phyloP scores from a whole-genome alignment of 2,888 invertebrate genomes.

The Clivina fossor region DNA sequence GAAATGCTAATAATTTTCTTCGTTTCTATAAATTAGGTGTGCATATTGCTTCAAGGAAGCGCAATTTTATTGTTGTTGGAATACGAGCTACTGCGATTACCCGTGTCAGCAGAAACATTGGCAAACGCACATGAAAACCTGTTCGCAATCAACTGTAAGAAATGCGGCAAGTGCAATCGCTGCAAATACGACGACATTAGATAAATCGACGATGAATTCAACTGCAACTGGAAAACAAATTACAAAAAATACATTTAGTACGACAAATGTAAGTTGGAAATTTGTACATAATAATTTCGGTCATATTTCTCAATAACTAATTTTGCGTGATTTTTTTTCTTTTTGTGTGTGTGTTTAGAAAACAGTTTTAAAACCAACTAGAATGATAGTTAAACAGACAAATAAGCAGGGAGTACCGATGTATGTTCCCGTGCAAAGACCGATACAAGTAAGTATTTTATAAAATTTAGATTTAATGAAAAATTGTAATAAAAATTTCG shows the following conservation, averaged over 20 bases:
- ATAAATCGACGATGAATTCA: slow-evolving; percentile 6
- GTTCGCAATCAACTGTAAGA: slow-evolving; percentile 53
- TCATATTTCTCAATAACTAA: not conserved
- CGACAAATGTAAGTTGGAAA: slow-evolving; percentile 24
- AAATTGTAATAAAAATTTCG: not conserved
- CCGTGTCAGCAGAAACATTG: slow-evolving; percentile 87
- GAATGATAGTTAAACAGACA: slow-evolving; percentile 31
- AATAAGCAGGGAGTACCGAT: slow-evolving; percentile 26
- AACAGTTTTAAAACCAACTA: slow-evolving; percentile 25
- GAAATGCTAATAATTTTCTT: too few species aligned
- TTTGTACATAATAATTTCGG: too few species aligned
- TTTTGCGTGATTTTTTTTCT: not conserved
- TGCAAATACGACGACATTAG: not conserved
- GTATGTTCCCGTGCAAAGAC: slow-evolving; percentile 25
- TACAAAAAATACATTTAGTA: slow-evolving; percentile 5
- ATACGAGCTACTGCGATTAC: slow-evolving; percentile 91
- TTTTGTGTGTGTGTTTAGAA: slow-evolving; percentile 11
- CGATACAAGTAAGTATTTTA: slow-evolving; percentile 13
- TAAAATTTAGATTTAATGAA: not conserved
- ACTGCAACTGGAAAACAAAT: slow-evolving; percentile 39
- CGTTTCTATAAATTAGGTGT: slow-evolving; percentile 59
- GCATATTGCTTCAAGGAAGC: slow-evolving; percentile 85
- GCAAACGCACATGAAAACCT: slow-evolving; percentile 70
- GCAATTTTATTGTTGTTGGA: slow-evolving; percentile 94
- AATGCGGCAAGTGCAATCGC: not conserved